Evolutionary conservation across 2,113 vertebrate species (phyloP), one percentile per base, ranked within the genome.

Genomic region (Isurus oxyrinchus): DNA sequence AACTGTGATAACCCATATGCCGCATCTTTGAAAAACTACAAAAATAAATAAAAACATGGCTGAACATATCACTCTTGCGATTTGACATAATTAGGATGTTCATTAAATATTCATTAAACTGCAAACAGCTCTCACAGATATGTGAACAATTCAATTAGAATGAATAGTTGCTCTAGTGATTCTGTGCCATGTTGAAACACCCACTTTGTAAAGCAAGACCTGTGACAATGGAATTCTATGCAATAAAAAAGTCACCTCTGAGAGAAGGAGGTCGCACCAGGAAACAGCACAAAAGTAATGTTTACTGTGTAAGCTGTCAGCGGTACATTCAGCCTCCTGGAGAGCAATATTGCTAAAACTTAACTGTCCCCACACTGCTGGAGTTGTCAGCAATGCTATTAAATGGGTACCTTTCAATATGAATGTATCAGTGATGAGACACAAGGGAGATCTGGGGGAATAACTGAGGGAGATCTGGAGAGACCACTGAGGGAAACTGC

Each of bases 291-390:
- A 90, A 96, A 96, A 96, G 96, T 97, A 93, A 96, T 97, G 96
- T 96, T 96, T 96, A 96, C 96, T 96, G 96, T 96, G 97, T 91
- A 96, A 97, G 97, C 97, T 97, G 97, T 97, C 97, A 97, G 96
- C 96, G 81, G 96, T 44, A 69, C 35, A 91, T 96, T 96, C 53
- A 72, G 57, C 96, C 96, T 96, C 97, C 96, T 96, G 96, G 95
- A 96, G 97, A 90, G 96, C 96, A 96, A 97, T 97, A 96, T 97
- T 97, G 97, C 96, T 90, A 96, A 67, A 14, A 25, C 94, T 87
- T 96, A 96, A 96, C 96, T 96, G 96, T 97, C 25, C 40, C 63
- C 63, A 31, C 11, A 14, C 66, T 72, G 25, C 94, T 72, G 94
- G 21, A 49, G 40, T 55, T 69, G 21, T 23, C 25, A 31, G 40